Evolutionary conservation across 1,140 invertebrate genomes (phyloP), one percentile per base, ranked within the genome.

Genomic region (Pseudomyrmex dendroicus): DNA sequence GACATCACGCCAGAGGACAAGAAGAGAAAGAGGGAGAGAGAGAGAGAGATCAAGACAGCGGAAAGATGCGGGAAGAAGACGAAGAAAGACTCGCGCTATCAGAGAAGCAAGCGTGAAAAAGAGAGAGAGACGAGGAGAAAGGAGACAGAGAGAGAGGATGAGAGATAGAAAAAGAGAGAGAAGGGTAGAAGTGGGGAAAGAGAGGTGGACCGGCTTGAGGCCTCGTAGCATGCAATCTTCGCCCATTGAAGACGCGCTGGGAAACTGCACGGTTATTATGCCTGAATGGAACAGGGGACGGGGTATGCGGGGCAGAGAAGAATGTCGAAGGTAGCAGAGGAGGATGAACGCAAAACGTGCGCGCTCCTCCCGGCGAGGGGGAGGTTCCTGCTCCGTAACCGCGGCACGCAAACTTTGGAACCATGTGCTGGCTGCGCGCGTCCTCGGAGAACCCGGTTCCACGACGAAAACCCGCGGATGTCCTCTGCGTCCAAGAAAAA

Each of bases 191-290:
- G 83, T 10, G 63, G 9, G 82, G 87, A 84, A 70, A 86, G 89
- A 84, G 85, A 86, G 74, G 84, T 91, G 91, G 90, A 93, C 91
- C 91, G 90, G 89, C 87, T 88, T 80, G 91, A 92, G 91, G 91
- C 91, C 91, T 93, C 82, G 90, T 92, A 93, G 92, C 93, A 88
- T 94, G 93, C 93, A 94, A 94, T 94, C 93, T 94, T 93, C 89
- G 89, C 84, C 92, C 93, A 94, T 94, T 94, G 93, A 94, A 93
- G 92, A 93, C 91, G 90, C 91, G 89, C 92, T 94, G 93, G 92
- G 92, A 94, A 94, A 94, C 92, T 94, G 93, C 92, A 92, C 91
- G 92, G 93, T 93, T 94, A 94, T 94, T 94, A 93, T 93, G 91
- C 89, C 90, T 94, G 89, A 94, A 94, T 94, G 92, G 91, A 90